Evolutionary conservation across 1,140 invertebrate genomes (phyloP), one percentile per base, ranked within the genome.

Genomic region (Tribolium madens): DNA sequence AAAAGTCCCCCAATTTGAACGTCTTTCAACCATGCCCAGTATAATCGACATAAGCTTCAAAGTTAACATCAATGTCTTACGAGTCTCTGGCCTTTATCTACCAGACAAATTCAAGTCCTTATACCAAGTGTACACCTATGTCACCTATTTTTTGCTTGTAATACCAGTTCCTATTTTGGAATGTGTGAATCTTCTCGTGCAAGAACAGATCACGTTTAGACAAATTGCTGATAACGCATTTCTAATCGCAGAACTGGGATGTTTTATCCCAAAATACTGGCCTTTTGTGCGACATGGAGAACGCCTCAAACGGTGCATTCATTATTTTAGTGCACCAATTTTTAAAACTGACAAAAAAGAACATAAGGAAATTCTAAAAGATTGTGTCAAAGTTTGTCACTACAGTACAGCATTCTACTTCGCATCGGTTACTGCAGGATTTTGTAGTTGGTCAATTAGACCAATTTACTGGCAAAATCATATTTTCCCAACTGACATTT

Each of bases 11-110:
- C 21, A 26, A 0, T 26, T 26, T 1, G 21, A 26, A 26, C 21
- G 21, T 26, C 21, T 26, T 3, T 26, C 21, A 3, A 26, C 21
- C 3, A 60, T 60, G 53, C 7, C 15, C 7, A 21, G 9, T 7
- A 10, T 60, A 2, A 60, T 60, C 7, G 9, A 60, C n/a, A 6
- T 26, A 21, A 60, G 53, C 12, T 60, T 60, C 53, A 10, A 26
- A 7, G 3, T 60, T 13, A 60, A 60, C 26, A 12, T 60, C 21
- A 21, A 26, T 0, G 3, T 10, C 0, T 36, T 76, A 50, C 50
- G 50, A 33, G 4, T 76, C 14, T 46, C 60, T 7, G 69, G 69
- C 5, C 31, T 76, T 9, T 76, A 76, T 46, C 75, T 69, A 10
- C 42, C 42, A n/a, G 52, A 76, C 3, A 57, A 2, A 13, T 70